Percentiles rank a stretch among this genome's conserved stretches.
Conservation (phyloP, 2,113 vertebrate genomes). For the Carlito syrichta region DNA sequence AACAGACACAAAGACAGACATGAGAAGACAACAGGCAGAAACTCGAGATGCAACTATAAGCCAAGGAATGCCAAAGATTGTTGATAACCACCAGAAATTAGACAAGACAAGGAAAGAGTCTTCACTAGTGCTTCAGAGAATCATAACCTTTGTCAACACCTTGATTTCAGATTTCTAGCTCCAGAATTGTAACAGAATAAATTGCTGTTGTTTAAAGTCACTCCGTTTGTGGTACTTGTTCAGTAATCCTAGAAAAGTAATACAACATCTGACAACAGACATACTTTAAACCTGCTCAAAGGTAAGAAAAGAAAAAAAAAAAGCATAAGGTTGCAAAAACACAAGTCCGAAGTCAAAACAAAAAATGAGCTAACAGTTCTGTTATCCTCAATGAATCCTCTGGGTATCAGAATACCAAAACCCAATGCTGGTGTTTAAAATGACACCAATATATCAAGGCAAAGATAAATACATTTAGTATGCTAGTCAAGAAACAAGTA, state of each 20-base stretch:
- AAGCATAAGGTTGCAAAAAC: not conserved
- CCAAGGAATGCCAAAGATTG: not conserved
- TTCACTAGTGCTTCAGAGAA: not conserved
- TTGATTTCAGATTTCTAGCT: not conserved
- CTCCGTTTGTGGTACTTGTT: not conserved
- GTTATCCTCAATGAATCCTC: not conserved
- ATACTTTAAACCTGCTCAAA: not conserved
- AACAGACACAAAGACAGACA: not conserved
- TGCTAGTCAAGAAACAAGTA: not conserved
- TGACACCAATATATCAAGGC: not conserved
- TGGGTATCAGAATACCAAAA: not conserved
- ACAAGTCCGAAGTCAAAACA: not conserved
- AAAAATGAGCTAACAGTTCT: not conserved
- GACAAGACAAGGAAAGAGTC: not conserved
- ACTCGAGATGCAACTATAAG: not conserved
- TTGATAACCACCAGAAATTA: not conserved
- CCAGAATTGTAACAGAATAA: not conserved
- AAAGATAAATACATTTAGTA: not conserved
- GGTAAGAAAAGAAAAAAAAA: not conserved
- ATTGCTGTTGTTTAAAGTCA: not conserved
- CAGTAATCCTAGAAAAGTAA: not conserved
- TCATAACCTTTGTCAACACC: not conserved
- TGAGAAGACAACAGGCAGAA: not conserved
- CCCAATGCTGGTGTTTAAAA: not conserved
- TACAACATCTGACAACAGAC: not conserved